phyloP scores from a whole-genome alignment of 2,113 vertebrate genomes.

The Capreolus pygargus region DNA sequence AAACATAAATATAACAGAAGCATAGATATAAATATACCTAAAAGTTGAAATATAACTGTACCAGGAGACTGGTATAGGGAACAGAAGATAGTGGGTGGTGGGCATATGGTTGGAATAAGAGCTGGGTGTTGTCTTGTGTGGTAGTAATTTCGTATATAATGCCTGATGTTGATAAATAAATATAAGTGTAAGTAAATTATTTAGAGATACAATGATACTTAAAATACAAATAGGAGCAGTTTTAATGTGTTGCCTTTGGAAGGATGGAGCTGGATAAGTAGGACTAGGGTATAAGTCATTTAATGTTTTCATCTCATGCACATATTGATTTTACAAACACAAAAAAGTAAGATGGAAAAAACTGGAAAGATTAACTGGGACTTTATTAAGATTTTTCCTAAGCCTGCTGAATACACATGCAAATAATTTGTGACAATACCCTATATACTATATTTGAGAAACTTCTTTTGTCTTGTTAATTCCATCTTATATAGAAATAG shows the following conservation, averaged over 20 bases:
- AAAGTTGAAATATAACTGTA: neutral
- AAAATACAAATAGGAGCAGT: neutral
- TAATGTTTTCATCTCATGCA: neutral
- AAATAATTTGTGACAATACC: neutral
- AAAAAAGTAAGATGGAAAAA: neutral
- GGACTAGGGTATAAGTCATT: neutral
- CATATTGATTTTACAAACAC: neutral
- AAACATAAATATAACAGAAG: neutral
- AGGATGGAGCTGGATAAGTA: neutral
- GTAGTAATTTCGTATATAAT: neutral
- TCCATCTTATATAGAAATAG: neutral
- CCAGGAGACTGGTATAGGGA: neutral
- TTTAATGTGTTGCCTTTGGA: neutral
- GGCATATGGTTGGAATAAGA: neutral
- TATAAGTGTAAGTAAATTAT: neutral
- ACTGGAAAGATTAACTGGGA: neutral
- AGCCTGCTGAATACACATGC: neutral
- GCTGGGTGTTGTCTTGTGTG: neutral
- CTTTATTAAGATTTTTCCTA: neutral
- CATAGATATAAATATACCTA: neutral
- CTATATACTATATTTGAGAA: neutral
- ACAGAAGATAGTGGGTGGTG: neutral
- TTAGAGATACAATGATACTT: neutral
- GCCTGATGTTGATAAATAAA: neutral
- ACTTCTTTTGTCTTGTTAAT: neutral